phyloP scores from a whole-genome alignment of 53 echinoderm and acorn worm species.

The Echinometra lucunter region DNA sequence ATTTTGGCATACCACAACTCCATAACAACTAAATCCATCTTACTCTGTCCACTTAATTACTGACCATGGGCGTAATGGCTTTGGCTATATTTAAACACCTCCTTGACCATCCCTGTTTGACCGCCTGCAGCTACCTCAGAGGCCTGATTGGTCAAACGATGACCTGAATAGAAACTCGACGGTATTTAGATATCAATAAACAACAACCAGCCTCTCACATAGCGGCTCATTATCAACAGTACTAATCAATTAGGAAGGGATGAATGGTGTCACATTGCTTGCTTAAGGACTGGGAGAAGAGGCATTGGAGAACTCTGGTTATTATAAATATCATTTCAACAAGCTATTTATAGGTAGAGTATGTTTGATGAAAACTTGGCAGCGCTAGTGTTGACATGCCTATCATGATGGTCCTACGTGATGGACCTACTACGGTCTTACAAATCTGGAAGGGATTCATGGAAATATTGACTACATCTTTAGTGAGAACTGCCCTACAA shows the following conservation, averaged over 20 bases:
- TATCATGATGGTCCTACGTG: too few species aligned
- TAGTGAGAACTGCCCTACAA: too few species aligned
- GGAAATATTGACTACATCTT: too few species aligned
- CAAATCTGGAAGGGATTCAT: too few species aligned
- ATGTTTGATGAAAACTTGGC: too few species aligned
- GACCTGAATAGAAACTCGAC: not conserved
- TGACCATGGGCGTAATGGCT: not conserved
- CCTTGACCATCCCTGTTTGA: not conserved
- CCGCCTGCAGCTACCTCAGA: not conserved
- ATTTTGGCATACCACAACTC: too few species aligned
- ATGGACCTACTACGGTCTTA: too few species aligned
- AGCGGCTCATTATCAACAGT: constrained; percentile 46
- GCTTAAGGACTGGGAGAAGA: not conserved
- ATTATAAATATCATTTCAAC: not conserved
- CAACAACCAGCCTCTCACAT: constrained; percentile 38
- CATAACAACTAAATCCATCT: too few species aligned
- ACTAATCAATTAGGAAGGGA: constrained; percentile 48
- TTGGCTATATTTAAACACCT: not conserved
- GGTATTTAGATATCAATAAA: constrained; percentile 57
- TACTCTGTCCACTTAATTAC: not conserved
- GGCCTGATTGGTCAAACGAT: constrained; percentile 1
- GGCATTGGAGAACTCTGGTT: constrained; percentile 2
- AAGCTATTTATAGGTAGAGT: not conserved
- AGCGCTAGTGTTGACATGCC: too few species aligned
- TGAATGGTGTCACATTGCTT: not conserved